These are phyloP conservation scores for Sciaenops ocellatus DNA, from an alignment of 2,797 vertebrate species.

Conservation along the genomic window DNA sequence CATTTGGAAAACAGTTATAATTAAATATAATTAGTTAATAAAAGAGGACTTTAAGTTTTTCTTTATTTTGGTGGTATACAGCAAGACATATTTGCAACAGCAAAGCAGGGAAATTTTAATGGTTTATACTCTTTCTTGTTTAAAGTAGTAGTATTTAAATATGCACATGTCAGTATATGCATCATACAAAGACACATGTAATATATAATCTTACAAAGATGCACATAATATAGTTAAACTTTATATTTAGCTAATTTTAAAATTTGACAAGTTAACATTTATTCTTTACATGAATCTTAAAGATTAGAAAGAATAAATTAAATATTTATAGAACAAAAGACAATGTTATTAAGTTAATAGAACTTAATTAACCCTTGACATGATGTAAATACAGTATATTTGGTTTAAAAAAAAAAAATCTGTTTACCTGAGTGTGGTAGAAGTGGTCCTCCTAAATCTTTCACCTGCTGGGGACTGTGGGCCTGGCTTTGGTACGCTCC, in stretches of 20 bases:
- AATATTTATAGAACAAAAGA: background rate
- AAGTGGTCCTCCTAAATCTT: conserved; percentile 56
- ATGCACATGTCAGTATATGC: too few relatives aligned
- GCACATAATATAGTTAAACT: background rate
- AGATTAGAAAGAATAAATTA: background rate
- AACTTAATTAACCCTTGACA: background rate
- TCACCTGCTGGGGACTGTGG: conserved; percentile 63
- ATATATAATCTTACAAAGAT: background rate
- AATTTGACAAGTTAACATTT: background rate
- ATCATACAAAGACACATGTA: too few relatives aligned
- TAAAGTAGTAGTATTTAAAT: too few relatives aligned
- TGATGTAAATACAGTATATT: background rate
- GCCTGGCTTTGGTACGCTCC: conserved; percentile 60
- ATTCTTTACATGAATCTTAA: background rate
- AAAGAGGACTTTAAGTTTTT: background rate
- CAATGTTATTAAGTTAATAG: background rate
- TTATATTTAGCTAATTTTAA: background rate
- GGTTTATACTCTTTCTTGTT: background rate
- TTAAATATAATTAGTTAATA: background rate
- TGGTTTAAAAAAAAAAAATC: background rate
- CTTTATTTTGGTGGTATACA: background rate
- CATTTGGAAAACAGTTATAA: background rate
- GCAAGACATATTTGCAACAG: background rate
- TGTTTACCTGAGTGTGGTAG: conserved; percentile 72
- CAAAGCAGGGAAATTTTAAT: background rate